These are phyloP conservation scores for Gavia stellata DNA, from an alignment of 2,113 vertebrate genomes.

Conservation along the genomic window DNA sequence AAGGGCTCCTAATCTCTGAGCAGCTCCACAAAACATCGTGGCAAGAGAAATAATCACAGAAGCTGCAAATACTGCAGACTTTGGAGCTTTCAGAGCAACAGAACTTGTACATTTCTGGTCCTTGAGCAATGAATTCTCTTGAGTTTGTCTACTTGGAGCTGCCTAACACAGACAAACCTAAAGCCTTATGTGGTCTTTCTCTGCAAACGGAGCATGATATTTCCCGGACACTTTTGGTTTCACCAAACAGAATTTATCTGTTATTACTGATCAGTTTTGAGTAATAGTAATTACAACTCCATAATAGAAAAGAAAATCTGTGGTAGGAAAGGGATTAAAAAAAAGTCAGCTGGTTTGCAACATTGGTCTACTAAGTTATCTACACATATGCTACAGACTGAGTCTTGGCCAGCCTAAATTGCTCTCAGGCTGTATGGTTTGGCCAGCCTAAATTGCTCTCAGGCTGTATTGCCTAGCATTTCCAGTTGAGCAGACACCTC, in stretches of 20 bases:
- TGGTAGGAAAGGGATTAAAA: not conserved
- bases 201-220: fast-evolving
- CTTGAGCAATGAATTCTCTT: not conserved
- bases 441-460: not conserved
- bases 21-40: not conserved
- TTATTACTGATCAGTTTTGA: fast-evolving
- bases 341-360: not conserved
- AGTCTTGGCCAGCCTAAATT: not conserved
- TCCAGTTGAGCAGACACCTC: not conserved
- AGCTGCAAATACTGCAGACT: not conserved
- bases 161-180: not conserved
- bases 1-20: not conserved
- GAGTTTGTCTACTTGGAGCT: not conserved
- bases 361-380: not conserved
- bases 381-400: no score
- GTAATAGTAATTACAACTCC: not conserved
- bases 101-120: not conserved
- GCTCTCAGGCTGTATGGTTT: not conserved
- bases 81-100: not conserved
- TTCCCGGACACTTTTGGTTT: not conserved
- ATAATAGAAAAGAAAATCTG: not conserved
- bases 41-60: not conserved
- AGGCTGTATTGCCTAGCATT: not conserved
- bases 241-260: not conserved
- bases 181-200: not conserved